Percentiles rank a stretch among this genome's conserved stretches.
Conservation (phyloP, 1,140 invertebrate genomes). For the Stenopsyche tienmushanensis region DNA sequence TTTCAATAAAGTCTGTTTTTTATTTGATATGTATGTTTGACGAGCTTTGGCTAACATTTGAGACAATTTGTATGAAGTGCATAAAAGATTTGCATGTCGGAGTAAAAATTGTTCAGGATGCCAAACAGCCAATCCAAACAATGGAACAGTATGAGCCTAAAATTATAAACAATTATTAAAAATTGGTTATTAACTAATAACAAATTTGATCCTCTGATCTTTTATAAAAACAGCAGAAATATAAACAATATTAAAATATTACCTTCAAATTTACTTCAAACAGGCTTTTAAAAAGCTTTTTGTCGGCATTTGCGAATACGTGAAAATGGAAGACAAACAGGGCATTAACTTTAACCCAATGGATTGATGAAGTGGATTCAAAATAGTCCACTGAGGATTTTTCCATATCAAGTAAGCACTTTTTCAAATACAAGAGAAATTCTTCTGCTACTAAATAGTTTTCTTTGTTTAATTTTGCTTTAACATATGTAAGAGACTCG, state of each 20-base stretch:
- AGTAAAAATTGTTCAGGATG: slow-evolving; percentile 76
- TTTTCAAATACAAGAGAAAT: slow-evolving; percentile 70
- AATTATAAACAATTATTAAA: slow-evolving; percentile 24
- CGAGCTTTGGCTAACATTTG: slow-evolving; percentile 57
- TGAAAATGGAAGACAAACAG: slow-evolving; percentile 71
- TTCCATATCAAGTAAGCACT: slow-evolving; percentile 64
- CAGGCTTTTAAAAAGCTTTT: slow-evolving; percentile 72
- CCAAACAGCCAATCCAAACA: slow-evolving; percentile 78
- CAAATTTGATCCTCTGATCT: not conserved
- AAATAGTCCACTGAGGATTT: slow-evolving; percentile 58
- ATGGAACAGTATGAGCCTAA: slow-evolving; percentile 69
- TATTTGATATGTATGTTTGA: slow-evolving; percentile 59
- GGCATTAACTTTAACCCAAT: slow-evolving; percentile 71
- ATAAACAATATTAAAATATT: slow-evolving; percentile 29
- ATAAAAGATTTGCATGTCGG: slow-evolving; percentile 60
- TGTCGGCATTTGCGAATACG: slow-evolving; percentile 77
- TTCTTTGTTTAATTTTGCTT: slow-evolving; percentile 63
- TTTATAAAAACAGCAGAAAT: not conserved
- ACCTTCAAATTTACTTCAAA: slow-evolving; percentile 77
- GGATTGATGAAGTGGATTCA: slow-evolving; percentile 58
- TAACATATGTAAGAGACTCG: slow-evolving; percentile 66
- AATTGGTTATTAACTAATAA: not conserved
- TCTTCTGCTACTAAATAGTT: slow-evolving; percentile 66
- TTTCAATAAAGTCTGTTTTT: slow-evolving; percentile 60
- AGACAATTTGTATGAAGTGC: slow-evolving; percentile 61